phyloP scores from a whole-genome alignment of 2,888 invertebrate genomes.

The Ochlodes sylvanus region DNA sequence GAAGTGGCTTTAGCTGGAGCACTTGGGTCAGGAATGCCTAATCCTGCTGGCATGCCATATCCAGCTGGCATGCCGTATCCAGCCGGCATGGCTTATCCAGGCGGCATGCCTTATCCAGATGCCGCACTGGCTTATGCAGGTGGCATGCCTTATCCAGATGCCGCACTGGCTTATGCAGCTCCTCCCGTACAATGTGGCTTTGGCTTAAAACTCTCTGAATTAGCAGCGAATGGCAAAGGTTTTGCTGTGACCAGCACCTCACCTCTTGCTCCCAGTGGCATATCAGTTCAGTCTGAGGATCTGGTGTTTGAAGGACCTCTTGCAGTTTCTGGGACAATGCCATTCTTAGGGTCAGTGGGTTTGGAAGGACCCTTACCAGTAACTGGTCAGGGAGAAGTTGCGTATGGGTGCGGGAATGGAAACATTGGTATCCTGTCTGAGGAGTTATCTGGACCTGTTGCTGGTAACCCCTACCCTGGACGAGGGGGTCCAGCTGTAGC shows the following conservation, averaged over 20 bases:
- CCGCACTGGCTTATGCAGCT: constrained; percentile 46
- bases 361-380: constrained; percentile 53
- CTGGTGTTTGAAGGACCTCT: constrained; percentile 50
- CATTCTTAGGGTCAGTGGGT: constrained; percentile 55
- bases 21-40: background rate
- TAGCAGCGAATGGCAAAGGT: constrained; percentile 31
- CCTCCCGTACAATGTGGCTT: constrained; percentile 40
- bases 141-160: constrained; percentile 19
- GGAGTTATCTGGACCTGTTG: constrained; percentile 24
- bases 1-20: background rate
- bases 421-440: constrained; percentile 47
- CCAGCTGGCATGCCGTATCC: too few species aligned
- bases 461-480: constrained; percentile 9
- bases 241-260: constrained; percentile 51
- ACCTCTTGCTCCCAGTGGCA: constrained; percentile 54
- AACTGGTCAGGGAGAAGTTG: constrained; percentile 48
- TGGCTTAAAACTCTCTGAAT: background rate
- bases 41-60: too few species aligned
- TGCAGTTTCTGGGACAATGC: constrained; percentile 52
- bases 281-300: constrained; percentile 55
- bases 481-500: constrained; percentile 15
- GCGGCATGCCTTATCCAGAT: constrained; percentile 15
- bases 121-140: too few species aligned
- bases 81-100: too few species aligned
- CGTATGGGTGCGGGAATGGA: constrained; percentile 50